A percentile compares a stretch with the other conserved stretches of the same genome.
Evolutionary conservation across 2,113 vertebrate species (phyloP).

Genomic region (Catharus fuscescens): DNA sequence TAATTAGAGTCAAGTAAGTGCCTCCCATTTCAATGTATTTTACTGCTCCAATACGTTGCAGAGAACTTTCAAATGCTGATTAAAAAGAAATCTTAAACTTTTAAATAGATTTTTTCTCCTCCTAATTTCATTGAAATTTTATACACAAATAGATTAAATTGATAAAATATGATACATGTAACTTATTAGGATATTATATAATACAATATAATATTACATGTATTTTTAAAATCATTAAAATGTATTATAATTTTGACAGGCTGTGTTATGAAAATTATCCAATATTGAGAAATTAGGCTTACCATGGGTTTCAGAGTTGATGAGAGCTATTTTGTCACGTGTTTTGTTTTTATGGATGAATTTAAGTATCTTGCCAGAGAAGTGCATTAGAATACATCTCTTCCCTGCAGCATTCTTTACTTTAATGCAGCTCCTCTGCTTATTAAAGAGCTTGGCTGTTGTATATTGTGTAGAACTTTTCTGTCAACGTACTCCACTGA

Average conservation of each 20-base stretch:
- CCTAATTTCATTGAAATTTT: not conserved
- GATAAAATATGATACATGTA: not conserved
- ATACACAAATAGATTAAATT: not conserved
- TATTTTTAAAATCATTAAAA: not conserved
- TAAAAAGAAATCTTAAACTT: not conserved
- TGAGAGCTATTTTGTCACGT: not conserved
- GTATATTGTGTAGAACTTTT: not conserved
- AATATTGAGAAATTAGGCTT: not conserved
- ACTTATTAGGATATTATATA: not conserved
- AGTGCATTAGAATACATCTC: not conserved
- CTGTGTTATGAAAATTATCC: not conserved
- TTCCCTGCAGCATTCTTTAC: not conserved
- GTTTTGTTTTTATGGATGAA: not conserved
- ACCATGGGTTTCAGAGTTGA: not conserved
- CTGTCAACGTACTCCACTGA: accelerated
- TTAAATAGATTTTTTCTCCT: not conserved
- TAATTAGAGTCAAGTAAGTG: not conserved
- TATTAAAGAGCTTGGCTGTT: not conserved
- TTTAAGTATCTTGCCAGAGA: not conserved
- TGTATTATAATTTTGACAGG: not conserved
- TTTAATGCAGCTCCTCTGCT: not conserved
- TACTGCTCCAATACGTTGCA: not conserved
- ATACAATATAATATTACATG: not conserved
- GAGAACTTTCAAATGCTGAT: not conserved
- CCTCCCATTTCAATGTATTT: accelerated